Evolutionary conservation across 2,888 invertebrate genomes (phyloP).

Genomic region (Carcina quercana): DNA sequence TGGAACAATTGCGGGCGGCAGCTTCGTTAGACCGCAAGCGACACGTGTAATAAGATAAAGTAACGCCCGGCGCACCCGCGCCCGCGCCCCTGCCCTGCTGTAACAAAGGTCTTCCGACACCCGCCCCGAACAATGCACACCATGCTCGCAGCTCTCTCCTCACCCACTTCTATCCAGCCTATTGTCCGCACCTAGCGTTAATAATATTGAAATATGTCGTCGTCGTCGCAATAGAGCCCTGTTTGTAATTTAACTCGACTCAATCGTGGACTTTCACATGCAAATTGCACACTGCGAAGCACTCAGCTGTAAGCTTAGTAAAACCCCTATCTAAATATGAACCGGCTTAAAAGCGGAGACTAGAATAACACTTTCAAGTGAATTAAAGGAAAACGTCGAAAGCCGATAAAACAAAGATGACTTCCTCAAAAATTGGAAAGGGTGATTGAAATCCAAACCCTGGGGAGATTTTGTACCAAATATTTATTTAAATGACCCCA

Average conservation of each 20-base stretch:
- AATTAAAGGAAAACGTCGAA: slow-evolving; percentile 18
- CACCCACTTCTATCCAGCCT: slow-evolving; percentile 28
- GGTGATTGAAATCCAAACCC: slow-evolving; percentile 31
- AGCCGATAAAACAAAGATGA: slow-evolving; percentile 19
- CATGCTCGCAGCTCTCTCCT: slow-evolving; percentile 31
- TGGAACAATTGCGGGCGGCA: slow-evolving; percentile 49
- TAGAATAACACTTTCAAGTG: slow-evolving; percentile 17
- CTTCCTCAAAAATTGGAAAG: slow-evolving; percentile 19
- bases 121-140: slow-evolving; percentile 42
- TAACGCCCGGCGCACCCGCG: slow-evolving; percentile 32
- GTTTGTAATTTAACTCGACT: slow-evolving; percentile 1
- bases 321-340: slow-evolving; percentile 15
- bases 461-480: slow-evolving; percentile 35
- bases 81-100: slow-evolving; percentile 33
- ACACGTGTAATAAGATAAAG: slow-evolving; percentile 65
- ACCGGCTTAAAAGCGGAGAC: slow-evolving; percentile 14
- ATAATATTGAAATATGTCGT: slow-evolving; percentile 13
- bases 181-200: slow-evolving; percentile 8
- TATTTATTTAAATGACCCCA: slow-evolving; percentile 48
- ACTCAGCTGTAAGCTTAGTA: slow-evolving; percentile 5
- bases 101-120: slow-evolving; percentile 59
- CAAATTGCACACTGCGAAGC: not conserved
- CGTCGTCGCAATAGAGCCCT: not conserved
- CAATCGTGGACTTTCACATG: not conserved
- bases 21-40: slow-evolving; percentile 51